A percentile compares a stretch with the other conserved stretches of the same genome.
Conservation (phyloP, 2,797 vertebrate species). For the Glyptemys insculpta region DNA sequence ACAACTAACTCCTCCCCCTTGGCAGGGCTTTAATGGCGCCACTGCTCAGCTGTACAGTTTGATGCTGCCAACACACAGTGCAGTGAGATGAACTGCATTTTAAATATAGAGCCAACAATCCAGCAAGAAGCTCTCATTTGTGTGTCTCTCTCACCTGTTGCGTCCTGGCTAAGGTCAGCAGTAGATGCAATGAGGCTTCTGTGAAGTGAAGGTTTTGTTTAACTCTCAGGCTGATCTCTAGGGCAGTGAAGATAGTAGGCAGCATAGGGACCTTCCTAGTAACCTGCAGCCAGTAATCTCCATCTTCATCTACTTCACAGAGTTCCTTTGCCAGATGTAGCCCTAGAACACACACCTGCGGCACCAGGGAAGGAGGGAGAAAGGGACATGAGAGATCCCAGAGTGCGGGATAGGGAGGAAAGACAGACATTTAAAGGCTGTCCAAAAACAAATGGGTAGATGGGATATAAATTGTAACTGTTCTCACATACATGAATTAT, state of each 20-base stretch:
- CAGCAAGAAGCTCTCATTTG: neutral
- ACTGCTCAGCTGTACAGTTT: neutral
- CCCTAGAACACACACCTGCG: constrained; percentile 95
- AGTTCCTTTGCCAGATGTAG: constrained; percentile 96
- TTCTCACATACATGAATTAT: neutral
- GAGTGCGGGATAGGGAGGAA: neutral
- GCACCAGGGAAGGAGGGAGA: neutral
- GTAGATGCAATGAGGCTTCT: constrained; percentile 93
- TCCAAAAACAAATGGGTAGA: neutral
- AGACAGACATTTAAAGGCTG: fast-evolving
- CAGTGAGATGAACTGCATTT: neutral
- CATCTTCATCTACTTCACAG: constrained; percentile 93
- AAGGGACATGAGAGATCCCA: neutral
- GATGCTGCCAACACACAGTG: neutral
- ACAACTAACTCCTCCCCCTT: neutral
- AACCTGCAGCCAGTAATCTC: constrained; percentile 93
- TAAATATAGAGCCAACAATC: fast-evolving
- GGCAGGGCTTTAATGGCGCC: neutral
- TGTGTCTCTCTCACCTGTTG: constrained; percentile 86
- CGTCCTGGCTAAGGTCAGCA: constrained; percentile 93
- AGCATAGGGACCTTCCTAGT: constrained; percentile 93
- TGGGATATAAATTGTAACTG: neutral
- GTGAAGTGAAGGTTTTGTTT: constrained; percentile 97
- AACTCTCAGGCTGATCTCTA: constrained; percentile 93
- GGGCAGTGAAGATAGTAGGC: constrained; percentile 90